Evolutionary conservation across 2,888 invertebrate species (phyloP).

Genomic region (Lepas anatifera): DNA sequence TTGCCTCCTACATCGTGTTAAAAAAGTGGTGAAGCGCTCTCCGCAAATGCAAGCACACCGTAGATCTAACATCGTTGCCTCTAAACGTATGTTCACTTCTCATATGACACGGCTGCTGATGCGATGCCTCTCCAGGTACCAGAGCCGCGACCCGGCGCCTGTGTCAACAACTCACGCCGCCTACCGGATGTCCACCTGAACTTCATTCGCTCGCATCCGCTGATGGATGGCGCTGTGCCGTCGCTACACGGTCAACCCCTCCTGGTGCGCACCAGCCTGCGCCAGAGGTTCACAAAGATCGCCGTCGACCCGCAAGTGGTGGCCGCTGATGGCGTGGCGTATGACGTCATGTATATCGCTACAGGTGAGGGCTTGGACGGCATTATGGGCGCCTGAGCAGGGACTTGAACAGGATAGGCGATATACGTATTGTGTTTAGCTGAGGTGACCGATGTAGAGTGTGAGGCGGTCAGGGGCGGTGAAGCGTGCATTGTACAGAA

Average conservation of each 20-base stretch:
- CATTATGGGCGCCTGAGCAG: neutral
- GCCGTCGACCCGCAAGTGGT: slow-evolving; percentile 83
- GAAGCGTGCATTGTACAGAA: too few relatives aligned
- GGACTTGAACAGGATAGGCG: too few relatives aligned
- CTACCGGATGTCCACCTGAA: slow-evolving; percentile 76
- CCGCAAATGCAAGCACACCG: too few relatives aligned
- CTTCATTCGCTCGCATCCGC: slow-evolving; percentile 86
- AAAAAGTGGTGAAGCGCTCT: too few relatives aligned
- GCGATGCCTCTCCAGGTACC: too few relatives aligned
- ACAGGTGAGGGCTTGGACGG: slow-evolving; percentile 46
- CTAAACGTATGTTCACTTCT: too few relatives aligned
- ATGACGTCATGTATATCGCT: slow-evolving; percentile 88
- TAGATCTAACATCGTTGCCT: too few relatives aligned
- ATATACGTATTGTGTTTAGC: too few relatives aligned
- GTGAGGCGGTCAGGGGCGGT: too few relatives aligned
- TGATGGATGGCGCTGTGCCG: slow-evolving; percentile 88
- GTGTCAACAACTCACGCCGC: slow-evolving; percentile 77
- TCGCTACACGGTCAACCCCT: slow-evolving; percentile 70
- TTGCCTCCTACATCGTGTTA: too few relatives aligned
- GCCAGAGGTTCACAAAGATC: slow-evolving; percentile 42
- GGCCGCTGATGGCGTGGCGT: slow-evolving; percentile 48
- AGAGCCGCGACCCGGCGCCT: slow-evolving; percentile 70
- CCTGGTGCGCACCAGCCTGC: slow-evolving; percentile 61
- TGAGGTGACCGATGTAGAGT: too few relatives aligned
- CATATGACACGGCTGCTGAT: too few relatives aligned